A percentile compares a stretch with the other conserved stretches of the same genome.
phyloP scores from a whole-genome alignment of 2,113 vertebrate species.

The Glareola pratincola region DNA sequence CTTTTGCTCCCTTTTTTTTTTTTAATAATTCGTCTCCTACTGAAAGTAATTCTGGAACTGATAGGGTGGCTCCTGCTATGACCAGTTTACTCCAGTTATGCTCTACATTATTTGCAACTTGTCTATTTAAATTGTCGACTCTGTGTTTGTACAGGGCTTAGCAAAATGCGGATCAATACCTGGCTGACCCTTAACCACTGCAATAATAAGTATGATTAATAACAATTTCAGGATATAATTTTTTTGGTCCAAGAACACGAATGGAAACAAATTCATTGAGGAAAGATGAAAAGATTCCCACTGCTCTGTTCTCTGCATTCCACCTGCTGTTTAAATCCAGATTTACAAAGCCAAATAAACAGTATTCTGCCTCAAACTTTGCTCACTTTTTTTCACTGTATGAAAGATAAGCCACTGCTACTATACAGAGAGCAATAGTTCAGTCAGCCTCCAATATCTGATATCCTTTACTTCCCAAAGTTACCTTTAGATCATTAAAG shows the following conservation, averaged over 20 bases:
- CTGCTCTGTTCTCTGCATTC: neutral
- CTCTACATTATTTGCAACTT: neutral
- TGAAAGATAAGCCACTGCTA: conserved; percentile 42
- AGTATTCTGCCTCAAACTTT: neutral
- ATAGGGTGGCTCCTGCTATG: neutral
- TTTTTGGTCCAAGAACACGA: neutral
- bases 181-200: neutral
- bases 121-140: neutral
- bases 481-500: conserved; percentile 66
- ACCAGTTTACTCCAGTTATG: neutral
- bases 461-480: conserved; percentile 53
- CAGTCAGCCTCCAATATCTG: conserved; percentile 51
- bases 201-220: neutral
- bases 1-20: neutral
- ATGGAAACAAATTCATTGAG: neutral
- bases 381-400: neutral
- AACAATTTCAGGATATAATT: neutral
- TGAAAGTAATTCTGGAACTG: neutral
- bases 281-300: neutral
- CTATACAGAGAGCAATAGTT: conserved; percentile 43
- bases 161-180: conserved; percentile 5
- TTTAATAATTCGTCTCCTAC: neutral
- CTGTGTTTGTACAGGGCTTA: neutral
- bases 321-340: neutral
- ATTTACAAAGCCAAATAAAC: conserved; percentile 15